Evolutionary conservation across 2,888 invertebrate species (phyloP), one percentile per base, ranked within the genome.

Genomic region (Andrena fulva): DNA sequence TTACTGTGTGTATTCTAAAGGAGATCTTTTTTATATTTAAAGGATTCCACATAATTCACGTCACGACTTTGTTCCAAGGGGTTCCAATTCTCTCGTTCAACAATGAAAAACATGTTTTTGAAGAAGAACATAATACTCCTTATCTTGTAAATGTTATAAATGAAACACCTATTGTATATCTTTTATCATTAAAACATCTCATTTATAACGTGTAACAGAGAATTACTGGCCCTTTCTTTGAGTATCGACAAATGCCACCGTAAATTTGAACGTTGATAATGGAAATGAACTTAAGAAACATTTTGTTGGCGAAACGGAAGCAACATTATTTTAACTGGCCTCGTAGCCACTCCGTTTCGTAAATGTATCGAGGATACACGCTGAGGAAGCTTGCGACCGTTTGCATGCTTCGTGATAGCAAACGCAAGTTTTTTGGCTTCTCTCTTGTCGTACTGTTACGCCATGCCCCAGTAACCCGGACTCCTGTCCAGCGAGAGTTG

Each of bases 401-500:
- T 52, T 77, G 64, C 52, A 33, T 73, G 80, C 80, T 81, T 74
- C 79, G 71, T 81, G 81, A 81, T 84, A 72, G 81, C 77, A 75
- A 77, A 86, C 72, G 80, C 67, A 80, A 87, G 77, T 86, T 86
- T 86, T 86, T 85, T 80, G 83, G 78, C 84, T 77, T 82, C 86
- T 66, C 60, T 56, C 48, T 66, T 72, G 68, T 67, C 54, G 63
- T 68, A 64, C 72, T 66, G 67, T 79, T 84, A 80, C 78, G 72
- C 60, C 73, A 80, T 85, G 85, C 77, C 80, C 86, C 60, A 82
- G 82, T 85, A 86, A 86, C 82, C 76, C 82, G 84, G 73, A 71
- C 84, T 77, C 68, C 62, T 72, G 67, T 77, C 66, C 54, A 70
- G 27, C 50, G 63, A 63, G 68, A 48, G 67, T 64, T 64, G 64